These are phyloP conservation scores for Octonoba sinensis DNA, from an alignment of 2,888 invertebrate species.

Conservation along the genomic window DNA sequence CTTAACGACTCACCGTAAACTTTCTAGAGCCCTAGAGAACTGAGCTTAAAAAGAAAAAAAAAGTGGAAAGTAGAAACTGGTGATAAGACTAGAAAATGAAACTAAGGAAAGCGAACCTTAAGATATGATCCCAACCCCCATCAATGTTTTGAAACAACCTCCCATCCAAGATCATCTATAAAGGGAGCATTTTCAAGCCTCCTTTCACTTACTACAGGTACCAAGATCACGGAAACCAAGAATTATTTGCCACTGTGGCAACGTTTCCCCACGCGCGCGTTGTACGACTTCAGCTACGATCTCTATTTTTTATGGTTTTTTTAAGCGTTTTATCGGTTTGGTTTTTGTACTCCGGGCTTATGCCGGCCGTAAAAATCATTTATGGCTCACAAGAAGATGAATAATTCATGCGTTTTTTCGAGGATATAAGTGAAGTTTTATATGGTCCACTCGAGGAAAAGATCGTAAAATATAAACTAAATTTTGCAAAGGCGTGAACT, in stretches of 20 bases:
- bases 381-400: slow-evolving; percentile 53
- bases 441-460: slow-evolving; percentile 34
- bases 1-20: slow-evolving; percentile 56
- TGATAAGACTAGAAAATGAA: slow-evolving; percentile 41
- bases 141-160: slow-evolving; percentile 40
- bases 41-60: slow-evolving; percentile 21
- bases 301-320: slow-evolving; percentile 57
- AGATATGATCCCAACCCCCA: slow-evolving; percentile 37
- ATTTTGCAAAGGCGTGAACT: slow-evolving; percentile 10
- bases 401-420: slow-evolving; percentile 57
- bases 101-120: slow-evolving; percentile 26
- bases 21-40: slow-evolving; percentile 34
- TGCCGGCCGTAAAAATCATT: slow-evolving; percentile 60
- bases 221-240: slow-evolving; percentile 35
- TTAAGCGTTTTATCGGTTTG: slow-evolving; percentile 63
- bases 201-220: slow-evolving; percentile 24
- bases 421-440: slow-evolving; percentile 46
- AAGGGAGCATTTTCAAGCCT: slow-evolving; percentile 44
- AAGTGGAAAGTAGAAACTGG: background rate
- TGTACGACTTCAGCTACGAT: slow-evolving; percentile 18
- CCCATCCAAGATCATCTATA: slow-evolving; percentile 44
- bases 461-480: slow-evolving; percentile 24
- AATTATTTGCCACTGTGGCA: slow-evolving; percentile 57
- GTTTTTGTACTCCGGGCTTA: slow-evolving; percentile 60
- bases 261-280: slow-evolving; percentile 47